Evolutionary conservation across 2,113 vertebrate species (phyloP).

Genomic region (Plotosus lineatus): DNA sequence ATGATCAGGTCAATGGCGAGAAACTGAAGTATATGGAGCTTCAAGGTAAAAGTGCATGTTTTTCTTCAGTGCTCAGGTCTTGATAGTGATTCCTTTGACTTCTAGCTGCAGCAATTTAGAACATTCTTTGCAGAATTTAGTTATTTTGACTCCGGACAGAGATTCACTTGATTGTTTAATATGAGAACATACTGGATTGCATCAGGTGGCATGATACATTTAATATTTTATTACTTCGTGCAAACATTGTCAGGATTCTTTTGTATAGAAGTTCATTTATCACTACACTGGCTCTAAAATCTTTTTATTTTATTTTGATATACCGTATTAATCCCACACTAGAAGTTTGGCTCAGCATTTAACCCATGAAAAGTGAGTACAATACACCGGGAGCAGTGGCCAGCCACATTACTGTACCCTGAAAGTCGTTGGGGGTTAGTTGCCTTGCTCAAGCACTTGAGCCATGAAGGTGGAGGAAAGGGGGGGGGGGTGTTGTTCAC

Average conservation of each 20-base stretch:
- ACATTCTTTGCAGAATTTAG: not conserved
- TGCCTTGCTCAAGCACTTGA: too few relatives aligned
- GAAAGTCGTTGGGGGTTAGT: too few relatives aligned
- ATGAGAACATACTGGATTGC: not conserved
- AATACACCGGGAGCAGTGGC: too few relatives aligned
- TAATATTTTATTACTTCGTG: not conserved
- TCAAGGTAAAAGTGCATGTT: constrained; percentile 79
- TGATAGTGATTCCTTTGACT: not conserved
- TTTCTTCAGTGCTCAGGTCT: not conserved
- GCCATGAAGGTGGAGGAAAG: too few relatives aligned
- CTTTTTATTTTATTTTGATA: too few relatives aligned
- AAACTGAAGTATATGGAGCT: constrained; percentile 91
- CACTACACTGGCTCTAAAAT: too few relatives aligned
- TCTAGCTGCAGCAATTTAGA: not conserved
- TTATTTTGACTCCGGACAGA: not conserved
- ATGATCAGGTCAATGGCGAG: constrained; percentile 85
- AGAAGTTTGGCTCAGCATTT: too few relatives aligned
- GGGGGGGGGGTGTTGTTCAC: too few relatives aligned
- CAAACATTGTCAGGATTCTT: not conserved
- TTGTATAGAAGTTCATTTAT: too few relatives aligned
- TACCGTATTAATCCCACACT: too few relatives aligned
- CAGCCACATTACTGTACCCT: too few relatives aligned
- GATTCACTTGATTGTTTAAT: not conserved
- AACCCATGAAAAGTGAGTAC: too few relatives aligned
- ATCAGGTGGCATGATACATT: not conserved